A percentile compares a stretch with the other conserved stretches of the same genome.
These are phyloP conservation scores for Meteorus colon DNA, from an alignment of 2,888 invertebrate species.

Conservation along the genomic window DNA sequence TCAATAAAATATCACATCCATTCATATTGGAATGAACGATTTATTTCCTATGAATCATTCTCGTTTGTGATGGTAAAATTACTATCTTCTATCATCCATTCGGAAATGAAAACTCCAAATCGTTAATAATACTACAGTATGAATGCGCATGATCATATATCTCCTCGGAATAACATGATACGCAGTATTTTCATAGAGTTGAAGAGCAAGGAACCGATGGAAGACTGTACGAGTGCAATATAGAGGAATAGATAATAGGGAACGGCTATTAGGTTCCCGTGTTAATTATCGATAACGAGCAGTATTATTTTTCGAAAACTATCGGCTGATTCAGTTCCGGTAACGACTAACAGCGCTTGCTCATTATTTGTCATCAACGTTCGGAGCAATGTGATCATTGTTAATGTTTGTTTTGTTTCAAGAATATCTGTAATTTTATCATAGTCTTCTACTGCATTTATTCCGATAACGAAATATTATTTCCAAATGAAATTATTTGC, in stretches of 20 bases:
- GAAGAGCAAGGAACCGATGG: constrained; percentile 38
- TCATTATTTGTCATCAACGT: constrained; percentile 22
- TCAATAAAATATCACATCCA: too few species aligned
- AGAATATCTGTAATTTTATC: not conserved
- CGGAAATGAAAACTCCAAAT: too few species aligned
- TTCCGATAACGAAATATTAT: constrained; percentile 53
- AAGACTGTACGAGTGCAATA: not conserved
- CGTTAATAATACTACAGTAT: too few species aligned
- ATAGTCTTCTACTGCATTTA: constrained; percentile 59
- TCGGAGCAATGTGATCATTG: constrained; percentile 32
- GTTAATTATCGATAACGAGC: constrained; percentile 69
- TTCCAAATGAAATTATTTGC: not conserved
- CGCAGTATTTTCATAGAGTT: constrained; percentile 44
- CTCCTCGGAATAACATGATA: constrained; percentile 57
- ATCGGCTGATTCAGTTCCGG: not conserved
- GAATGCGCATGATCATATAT: constrained; percentile 41
- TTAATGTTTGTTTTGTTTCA: constrained; percentile 47
- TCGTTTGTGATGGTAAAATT: too few species aligned
- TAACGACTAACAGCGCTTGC: constrained; percentile 6
- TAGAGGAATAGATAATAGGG: not conserved
- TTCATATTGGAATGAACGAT: too few species aligned
- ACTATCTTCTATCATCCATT: too few species aligned
- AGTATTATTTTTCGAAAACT: constrained; percentile 64
- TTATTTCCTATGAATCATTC: too few species aligned
- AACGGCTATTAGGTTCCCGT: constrained; percentile 56